These are phyloP conservation scores for Teleogryllus occipitalis DNA, from an alignment of 1,140 invertebrate species.

Conservation along the genomic window DNA sequence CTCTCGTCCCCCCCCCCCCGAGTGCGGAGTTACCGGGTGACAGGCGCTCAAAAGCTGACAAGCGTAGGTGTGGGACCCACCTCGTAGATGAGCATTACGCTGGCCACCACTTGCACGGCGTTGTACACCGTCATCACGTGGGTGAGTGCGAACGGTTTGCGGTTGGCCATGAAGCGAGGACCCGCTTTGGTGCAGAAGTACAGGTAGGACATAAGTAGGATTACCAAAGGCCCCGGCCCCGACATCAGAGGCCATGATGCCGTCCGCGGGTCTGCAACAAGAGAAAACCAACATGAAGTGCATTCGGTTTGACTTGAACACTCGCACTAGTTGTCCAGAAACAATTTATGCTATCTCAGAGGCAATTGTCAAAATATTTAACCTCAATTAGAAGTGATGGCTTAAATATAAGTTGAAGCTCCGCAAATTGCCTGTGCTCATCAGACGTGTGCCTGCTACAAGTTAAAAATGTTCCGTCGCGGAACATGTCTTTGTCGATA, in stretches of 20 bases:
- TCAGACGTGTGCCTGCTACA: no score
- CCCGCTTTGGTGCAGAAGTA: constrained; percentile 46
- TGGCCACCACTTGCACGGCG: constrained; percentile 62
- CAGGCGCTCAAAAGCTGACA: no score
- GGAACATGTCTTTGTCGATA: no score
- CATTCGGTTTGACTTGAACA: neutral
- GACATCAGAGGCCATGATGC: constrained; percentile 76
- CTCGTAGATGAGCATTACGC: constrained; percentile 62
- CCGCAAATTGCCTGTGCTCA: no score
- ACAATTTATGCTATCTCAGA: neutral
- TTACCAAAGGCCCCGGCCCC: constrained; percentile 66
- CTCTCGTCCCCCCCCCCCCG: no score
- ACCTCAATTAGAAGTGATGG: neutral
- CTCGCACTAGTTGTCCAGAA: no score
- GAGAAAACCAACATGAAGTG: neutral
- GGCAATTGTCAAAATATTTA: neutral
- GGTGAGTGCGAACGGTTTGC: constrained; percentile 73
- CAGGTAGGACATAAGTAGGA: constrained; percentile 62
- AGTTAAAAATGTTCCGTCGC: no score
- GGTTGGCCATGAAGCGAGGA: constrained; percentile 63
- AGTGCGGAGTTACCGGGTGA: no score
- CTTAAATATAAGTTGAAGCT: neutral
- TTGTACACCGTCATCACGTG: constrained; percentile 73
- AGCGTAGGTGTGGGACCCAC: constrained; percentile 32
- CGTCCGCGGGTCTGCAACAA: constrained; percentile 69